A percentile compares a stretch with the other conserved stretches of the same genome.
These are phyloP conservation scores for Lacanobia oleracea DNA, from an alignment of 2,888 invertebrate genomes.

Conservation along the genomic window DNA sequence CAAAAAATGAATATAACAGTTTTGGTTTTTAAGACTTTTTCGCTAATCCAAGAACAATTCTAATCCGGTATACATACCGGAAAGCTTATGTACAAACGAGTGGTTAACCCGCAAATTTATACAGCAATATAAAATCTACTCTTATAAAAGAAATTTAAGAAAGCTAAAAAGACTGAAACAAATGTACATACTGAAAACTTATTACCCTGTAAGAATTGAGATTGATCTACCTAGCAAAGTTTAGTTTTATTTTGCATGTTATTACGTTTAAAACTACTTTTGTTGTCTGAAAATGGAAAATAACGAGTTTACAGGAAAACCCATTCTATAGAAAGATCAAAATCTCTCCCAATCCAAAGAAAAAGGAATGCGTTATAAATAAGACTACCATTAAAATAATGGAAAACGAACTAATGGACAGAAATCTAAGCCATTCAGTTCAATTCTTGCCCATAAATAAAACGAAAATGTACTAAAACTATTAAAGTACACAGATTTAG, in stretches of 20 bases:
- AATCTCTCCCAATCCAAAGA: not conserved
- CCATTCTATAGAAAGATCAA: not conserved
- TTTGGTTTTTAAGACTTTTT: too few species aligned
- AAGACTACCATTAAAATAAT: constrained; percentile 44
- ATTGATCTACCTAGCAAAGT: too few species aligned
- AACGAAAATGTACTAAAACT: constrained; percentile 34
- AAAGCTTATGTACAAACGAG: too few species aligned
- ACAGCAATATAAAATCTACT: too few species aligned
- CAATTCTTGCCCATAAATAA: constrained; percentile 50
- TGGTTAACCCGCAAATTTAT: too few species aligned
- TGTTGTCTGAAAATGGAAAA: not conserved
- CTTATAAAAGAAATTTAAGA: too few species aligned
- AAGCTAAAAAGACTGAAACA: too few species aligned
- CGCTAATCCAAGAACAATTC: too few species aligned
- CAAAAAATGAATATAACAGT: too few species aligned
- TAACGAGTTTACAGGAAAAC: not conserved
- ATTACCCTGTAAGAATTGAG: not conserved
- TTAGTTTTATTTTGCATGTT: not conserved
- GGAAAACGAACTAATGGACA: constrained; percentile 43
- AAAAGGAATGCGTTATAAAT: constrained; percentile 10
- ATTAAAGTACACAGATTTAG: constrained; percentile 36
- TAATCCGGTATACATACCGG: too few species aligned
- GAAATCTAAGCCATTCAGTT: constrained; percentile 40
- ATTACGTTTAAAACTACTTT: not conserved
- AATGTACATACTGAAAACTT: too few species aligned